phyloP scores from a whole-genome alignment of 2,797 vertebrate species.

The Halcyon chelicuti region DNA sequence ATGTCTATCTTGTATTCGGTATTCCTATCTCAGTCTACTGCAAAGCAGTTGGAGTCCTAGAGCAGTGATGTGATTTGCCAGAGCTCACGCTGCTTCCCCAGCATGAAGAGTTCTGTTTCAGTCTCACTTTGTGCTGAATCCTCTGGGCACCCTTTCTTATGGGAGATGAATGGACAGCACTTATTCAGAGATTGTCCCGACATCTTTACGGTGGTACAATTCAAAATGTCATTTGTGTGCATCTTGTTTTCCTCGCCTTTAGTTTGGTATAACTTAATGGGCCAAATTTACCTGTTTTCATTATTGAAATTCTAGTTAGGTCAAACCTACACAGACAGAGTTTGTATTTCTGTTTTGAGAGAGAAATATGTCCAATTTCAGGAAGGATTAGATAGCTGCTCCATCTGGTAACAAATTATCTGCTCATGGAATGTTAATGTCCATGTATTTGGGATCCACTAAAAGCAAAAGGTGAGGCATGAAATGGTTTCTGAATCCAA shows the following conservation, averaged over 20 bases:
- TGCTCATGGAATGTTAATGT: not conserved
- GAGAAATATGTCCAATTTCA: not conserved
- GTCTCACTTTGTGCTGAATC: rapidly evolving
- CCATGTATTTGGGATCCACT: not conserved
- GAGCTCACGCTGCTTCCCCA: not conserved
- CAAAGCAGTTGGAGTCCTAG: not conserved
- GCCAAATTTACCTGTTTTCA: not conserved
- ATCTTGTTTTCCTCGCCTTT: not conserved
- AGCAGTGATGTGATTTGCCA: not conserved
- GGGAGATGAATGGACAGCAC: not conserved
- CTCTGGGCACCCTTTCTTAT: not conserved
- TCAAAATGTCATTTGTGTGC: not conserved
- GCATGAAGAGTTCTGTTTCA: not conserved
- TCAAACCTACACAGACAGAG: not conserved
- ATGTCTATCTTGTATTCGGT: not conserved
- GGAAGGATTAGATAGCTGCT: not conserved
- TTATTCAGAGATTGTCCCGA: not conserved
- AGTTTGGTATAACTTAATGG: not conserved
- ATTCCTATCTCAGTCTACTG: not conserved
- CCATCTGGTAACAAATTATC: not conserved
- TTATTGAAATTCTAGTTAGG: not conserved
- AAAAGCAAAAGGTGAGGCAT: not conserved
- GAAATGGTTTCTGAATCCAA: not conserved
- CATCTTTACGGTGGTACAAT: not conserved
- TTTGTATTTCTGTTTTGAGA: not conserved